Conservation (phyloP, 2,113 vertebrate species). For the Corvus cornix region DNA sequence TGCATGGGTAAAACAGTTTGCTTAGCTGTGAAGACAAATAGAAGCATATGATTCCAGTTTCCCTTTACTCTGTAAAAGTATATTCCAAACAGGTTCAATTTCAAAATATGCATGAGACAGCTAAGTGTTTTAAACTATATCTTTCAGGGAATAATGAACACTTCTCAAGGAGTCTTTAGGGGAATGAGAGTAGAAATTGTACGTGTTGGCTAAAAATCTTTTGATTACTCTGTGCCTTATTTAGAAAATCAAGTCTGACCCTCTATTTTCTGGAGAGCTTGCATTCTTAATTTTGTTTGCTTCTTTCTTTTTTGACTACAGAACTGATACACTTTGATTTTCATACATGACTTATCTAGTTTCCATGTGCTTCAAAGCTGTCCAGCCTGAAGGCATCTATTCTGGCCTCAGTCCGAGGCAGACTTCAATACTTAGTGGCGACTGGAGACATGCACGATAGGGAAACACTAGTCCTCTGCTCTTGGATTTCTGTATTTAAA, state of each 20-base stretch:
- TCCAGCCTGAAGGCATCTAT: slow-evolving; percentile 17
- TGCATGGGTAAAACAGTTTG: not conserved
- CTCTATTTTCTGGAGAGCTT: not conserved
- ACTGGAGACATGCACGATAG: not conserved
- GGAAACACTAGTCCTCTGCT: not conserved
- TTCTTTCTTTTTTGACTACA: not conserved
- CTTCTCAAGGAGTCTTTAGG: not conserved
- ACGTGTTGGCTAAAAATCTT: not conserved
- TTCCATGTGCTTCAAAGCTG: slow-evolving; percentile 20
- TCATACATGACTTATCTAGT: slow-evolving; percentile 28
- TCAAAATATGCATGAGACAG: not conserved
- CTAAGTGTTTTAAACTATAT: not conserved
- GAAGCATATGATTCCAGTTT: not conserved
- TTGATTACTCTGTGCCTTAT: not conserved
- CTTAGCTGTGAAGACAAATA: not conserved
- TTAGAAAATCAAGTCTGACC: not conserved
- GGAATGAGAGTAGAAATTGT: not conserved
- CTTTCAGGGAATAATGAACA: not conserved
- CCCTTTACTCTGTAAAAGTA: not conserved
- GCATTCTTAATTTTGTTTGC: not conserved
- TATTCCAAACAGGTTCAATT: not conserved
- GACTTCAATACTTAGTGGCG: slow-evolving; percentile 15
- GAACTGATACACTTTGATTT: slow-evolving; percentile 45
- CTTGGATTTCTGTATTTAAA: slow-evolving; percentile 4
- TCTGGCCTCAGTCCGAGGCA: slow-evolving; percentile 16